These are phyloP conservation scores for Littorina saxatilis DNA, from an alignment of 1,140 invertebrate genomes.

Conservation along the genomic window DNA sequence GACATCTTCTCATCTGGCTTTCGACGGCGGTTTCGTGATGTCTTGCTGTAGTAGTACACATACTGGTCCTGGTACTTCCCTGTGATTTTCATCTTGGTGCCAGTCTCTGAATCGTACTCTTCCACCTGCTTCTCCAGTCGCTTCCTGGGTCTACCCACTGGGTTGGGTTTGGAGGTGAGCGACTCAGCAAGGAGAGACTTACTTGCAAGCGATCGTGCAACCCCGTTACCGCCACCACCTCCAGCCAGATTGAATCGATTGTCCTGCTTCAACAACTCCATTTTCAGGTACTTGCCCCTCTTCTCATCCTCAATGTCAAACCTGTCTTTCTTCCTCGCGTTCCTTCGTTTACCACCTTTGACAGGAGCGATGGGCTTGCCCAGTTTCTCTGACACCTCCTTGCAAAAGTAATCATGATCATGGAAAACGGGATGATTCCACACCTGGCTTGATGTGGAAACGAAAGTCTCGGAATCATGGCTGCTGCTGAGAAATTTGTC, in stretches of 20 bases:
- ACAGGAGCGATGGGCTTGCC: slow-evolving; percentile 1
- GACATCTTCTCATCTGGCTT: slow-evolving; percentile 47
- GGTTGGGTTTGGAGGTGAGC: slow-evolving; percentile 32
- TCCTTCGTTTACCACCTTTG: slow-evolving; percentile 39
- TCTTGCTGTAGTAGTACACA: slow-evolving; percentile 70
- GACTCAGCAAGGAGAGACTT: neutral
- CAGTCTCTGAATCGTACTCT: slow-evolving; percentile 57
- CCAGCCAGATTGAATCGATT: slow-evolving; percentile 8
- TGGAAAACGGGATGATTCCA: slow-evolving; percentile 54
- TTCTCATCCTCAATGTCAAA: slow-evolving; percentile 34
- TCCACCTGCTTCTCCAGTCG: slow-evolving; percentile 55
- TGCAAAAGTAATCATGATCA: slow-evolving; percentile 70
- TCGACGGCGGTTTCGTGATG: slow-evolving; percentile 58
- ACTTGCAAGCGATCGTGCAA: neutral
- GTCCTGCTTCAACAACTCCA: slow-evolving; percentile 41
- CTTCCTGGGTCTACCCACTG: slow-evolving; percentile 41
- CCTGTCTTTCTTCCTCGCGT: slow-evolving; percentile 41
- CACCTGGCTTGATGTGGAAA: neutral
- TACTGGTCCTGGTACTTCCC: slow-evolving; percentile 71
- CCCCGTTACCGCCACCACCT: neutral
- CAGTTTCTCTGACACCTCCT: slow-evolving; percentile 18
- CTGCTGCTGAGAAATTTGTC: slow-evolving; percentile 32
- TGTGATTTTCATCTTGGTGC: slow-evolving; percentile 70
- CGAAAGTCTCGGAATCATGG: slow-evolving; percentile 27
- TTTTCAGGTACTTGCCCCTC: slow-evolving; percentile 48